Base-by-base conservation (phyloP, 2,888 invertebrate species). In the Acholoe squamosa region DNA sequence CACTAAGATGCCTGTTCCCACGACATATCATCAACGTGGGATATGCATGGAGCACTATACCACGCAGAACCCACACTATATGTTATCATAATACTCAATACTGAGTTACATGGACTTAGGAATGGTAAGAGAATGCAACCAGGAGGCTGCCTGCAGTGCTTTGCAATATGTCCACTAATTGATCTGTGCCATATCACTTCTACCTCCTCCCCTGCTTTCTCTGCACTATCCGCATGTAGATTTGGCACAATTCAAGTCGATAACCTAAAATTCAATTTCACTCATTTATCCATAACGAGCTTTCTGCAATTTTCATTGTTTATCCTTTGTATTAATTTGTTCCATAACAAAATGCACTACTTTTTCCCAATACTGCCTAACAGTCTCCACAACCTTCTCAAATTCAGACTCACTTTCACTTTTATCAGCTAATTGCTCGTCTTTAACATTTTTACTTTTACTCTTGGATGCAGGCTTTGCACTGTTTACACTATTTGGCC, bases 51-150 rank as follows among this genome's bases (percentile, higher is more conserved):
- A 76, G 3, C n/a, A 76, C 43, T 43, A 43, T 43, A 43, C 43
- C 43, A 43, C 10, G 43, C 43, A 43, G 34, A 80, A 14, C 19
- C 43, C 43, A 43, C 22, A 33, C 80, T 19, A 76, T 16, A 76
- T 31, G 0, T 80, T n/a, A 16, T 43, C 33, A 12, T 33, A 7
- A n/a, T 16, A 80, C 22, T 34, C 22, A n/a, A 22, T 80, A 22
- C 43, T 76, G 25, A 80, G 80, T 80, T 80, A 3, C 80, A 80
- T 80, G 33, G 16, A 80, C 19, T 34, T 34, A 80, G 80, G 80
- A 80, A 80, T 80, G 80, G 80, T 80, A 43, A 22, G 80, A 80
- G 25, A 80, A 19, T 33, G 80, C 80, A 80, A 80, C 80, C 5
- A 71, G 28, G 28, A n/a, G 3, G 71, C 28, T 71, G 71, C 71